Conservation (phyloP, 2,888 invertebrate species). For the Dascillus cervinus region DNA sequence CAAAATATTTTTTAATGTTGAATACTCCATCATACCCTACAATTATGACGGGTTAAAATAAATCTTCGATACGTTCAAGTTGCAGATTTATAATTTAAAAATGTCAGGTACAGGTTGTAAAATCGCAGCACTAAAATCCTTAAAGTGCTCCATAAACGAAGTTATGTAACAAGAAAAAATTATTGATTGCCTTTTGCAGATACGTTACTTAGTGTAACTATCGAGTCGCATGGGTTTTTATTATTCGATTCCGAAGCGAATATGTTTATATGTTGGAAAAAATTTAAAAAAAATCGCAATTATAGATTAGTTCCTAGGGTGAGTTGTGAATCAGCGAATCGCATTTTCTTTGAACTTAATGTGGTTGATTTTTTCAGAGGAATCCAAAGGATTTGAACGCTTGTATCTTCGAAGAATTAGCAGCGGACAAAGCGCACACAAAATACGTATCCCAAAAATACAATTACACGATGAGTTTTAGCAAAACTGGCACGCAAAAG, state of each 20-base stretch:
- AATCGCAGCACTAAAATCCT: too few species aligned
- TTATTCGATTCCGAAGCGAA: conserved; percentile 28
- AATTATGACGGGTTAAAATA: too few species aligned
- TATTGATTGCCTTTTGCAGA: too few species aligned
- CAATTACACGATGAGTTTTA: conserved; percentile 16
- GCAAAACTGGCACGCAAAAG: conserved; percentile 13
- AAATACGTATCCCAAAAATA: conserved; percentile 15
- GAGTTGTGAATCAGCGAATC: too few species aligned
- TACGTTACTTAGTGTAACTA: conserved; percentile 19
- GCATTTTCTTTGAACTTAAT: too few species aligned
- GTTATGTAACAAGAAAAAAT: too few species aligned
- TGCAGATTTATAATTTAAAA: too few species aligned
- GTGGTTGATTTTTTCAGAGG: conserved; percentile 21
- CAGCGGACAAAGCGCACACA: conserved; percentile 12
- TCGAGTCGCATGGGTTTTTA: conserved; percentile 23
- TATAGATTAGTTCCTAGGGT: conserved; percentile 27
- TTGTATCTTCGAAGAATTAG: conserved; percentile 22
- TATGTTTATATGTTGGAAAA: conserved; percentile 32
- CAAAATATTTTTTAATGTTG: too few species aligned
- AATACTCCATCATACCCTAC: too few species aligned
- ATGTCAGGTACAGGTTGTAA: too few species aligned
- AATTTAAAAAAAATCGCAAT: conserved; percentile 18
- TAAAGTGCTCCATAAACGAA: too few species aligned
- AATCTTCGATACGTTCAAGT: too few species aligned
- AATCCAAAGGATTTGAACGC: conserved; percentile 21